Percentiles rank a stretch among this genome's conserved stretches.
phyloP scores from a whole-genome alignment of 2,113 vertebrate species.

The Nothoprocta perdicaria region DNA sequence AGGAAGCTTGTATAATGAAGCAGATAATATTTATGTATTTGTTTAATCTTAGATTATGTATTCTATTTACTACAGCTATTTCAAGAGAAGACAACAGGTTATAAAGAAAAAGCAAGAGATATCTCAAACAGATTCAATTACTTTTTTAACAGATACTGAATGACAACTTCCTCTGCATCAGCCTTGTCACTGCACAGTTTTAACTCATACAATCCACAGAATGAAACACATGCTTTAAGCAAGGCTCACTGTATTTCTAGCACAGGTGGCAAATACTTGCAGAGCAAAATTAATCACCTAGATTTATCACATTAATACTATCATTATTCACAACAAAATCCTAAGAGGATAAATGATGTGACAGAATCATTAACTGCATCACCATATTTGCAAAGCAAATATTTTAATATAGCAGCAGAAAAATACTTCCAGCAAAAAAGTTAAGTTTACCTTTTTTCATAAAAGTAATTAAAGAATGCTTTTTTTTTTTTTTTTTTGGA shows the following conservation, averaged over 20 bases:
- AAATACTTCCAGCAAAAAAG: background rate
- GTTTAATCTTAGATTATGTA: background rate
- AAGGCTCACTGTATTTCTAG: background rate
- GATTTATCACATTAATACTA: background rate
- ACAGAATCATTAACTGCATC: background rate
- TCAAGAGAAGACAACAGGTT: no score
- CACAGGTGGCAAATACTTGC: background rate
- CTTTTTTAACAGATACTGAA: background rate
- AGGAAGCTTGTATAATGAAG: background rate
- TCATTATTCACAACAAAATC: background rate
- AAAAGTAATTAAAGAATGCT: background rate
- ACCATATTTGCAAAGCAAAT: background rate
- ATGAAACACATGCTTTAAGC: background rate
- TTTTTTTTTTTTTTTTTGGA: background rate
- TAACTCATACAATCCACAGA: background rate
- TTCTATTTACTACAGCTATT: background rate
- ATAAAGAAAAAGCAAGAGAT: background rate
- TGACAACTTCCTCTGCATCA: background rate
- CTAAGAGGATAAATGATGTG: background rate
- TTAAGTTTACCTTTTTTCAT: background rate
- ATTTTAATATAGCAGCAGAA: background rate
- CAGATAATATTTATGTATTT: background rate
- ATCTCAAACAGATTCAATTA: background rate
- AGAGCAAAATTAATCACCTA: background rate
- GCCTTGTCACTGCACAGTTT: background rate